A percentile compares a stretch with the other conserved stretches of the same genome.
These are phyloP conservation scores for Balearica regulorum DNA, from an alignment of 2,797 vertebrate species.

Conservation along the genomic window DNA sequence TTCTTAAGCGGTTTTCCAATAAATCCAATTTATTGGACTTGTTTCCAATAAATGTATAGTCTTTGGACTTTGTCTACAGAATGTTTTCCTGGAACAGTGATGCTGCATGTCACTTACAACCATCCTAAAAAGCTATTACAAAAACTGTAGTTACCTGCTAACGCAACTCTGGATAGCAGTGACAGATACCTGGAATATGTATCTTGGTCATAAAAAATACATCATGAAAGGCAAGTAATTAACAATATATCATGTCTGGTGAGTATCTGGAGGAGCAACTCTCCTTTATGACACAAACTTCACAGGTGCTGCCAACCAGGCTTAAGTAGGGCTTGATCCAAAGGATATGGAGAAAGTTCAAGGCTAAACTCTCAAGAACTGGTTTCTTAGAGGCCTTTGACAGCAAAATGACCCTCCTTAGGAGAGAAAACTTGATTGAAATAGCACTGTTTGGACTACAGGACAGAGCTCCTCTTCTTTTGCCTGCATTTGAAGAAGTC, in stretches of 20 bases:
- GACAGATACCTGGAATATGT: not conserved
- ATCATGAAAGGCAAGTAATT: not conserved
- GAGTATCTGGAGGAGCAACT: not conserved
- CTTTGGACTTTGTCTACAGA: not conserved
- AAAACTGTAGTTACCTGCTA: not conserved
- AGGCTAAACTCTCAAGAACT: not conserved
- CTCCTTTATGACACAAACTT: not conserved
- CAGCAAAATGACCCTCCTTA: not conserved
- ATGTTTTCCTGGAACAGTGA: not conserved
- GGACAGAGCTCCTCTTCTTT: not conserved
- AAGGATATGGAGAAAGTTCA: not conserved
- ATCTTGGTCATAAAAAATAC: not conserved
- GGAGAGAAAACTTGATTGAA: not conserved
- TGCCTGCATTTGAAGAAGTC: not conserved
- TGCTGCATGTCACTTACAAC: not conserved
- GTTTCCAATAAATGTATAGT: not conserved
- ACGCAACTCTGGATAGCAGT: not conserved
- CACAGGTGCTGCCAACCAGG: not conserved
- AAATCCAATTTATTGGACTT: not conserved
- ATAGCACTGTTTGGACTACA: not conserved
- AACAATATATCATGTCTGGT: not conserved
- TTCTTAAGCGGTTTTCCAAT: not conserved
- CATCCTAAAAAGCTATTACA: not conserved
- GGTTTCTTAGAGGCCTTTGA: not conserved
- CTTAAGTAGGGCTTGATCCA: not conserved